These are phyloP conservation scores for Colletes collaris DNA, from an alignment of 2,888 invertebrate species.

Conservation along the genomic window DNA sequence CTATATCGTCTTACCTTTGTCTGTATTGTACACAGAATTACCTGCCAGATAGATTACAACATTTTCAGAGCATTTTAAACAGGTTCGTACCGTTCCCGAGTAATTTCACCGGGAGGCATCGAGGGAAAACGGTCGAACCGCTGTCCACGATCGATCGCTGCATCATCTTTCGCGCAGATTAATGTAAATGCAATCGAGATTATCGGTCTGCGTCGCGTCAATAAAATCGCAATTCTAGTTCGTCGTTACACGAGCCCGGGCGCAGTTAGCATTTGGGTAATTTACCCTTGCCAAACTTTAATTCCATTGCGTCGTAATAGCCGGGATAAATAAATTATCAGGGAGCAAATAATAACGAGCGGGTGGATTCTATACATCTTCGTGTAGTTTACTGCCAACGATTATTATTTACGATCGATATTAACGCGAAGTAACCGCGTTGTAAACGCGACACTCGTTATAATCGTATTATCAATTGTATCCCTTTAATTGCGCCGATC, in stretches of 20 bases:
- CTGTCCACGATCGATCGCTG: not conserved
- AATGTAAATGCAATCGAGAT: slow-evolving; percentile 61
- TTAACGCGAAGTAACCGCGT: slow-evolving; percentile 8
- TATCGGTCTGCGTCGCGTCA: slow-evolving; percentile 50
- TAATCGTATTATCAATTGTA: slow-evolving; percentile 28
- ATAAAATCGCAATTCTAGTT: slow-evolving; percentile 60
- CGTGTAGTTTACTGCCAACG: not conserved
- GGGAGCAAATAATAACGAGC: slow-evolving; percentile 37
- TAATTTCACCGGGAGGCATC: not conserved
- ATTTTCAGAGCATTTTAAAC: no score
- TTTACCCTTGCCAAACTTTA: slow-evolving; percentile 40
- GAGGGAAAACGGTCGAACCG: slow-evolving; percentile 2
- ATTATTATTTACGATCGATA: slow-evolving; percentile 34
- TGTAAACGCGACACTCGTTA: not conserved
- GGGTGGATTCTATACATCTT: slow-evolving; percentile 21
- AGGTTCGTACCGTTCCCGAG: no score
- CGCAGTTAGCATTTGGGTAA: slow-evolving; percentile 19
- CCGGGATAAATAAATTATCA: slow-evolving; percentile 47
- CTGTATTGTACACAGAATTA: no score
- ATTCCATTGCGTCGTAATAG: slow-evolving; percentile 28
- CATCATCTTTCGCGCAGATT: slow-evolving; percentile 39
- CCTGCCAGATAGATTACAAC: no score
- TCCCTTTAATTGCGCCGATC: slow-evolving; percentile 13
- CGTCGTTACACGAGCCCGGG: slow-evolving; percentile 18
- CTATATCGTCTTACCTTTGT: no score